Evolutionary conservation across 2,113 vertebrate species (phyloP).

Genomic region (Lophura nycthemera): DNA sequence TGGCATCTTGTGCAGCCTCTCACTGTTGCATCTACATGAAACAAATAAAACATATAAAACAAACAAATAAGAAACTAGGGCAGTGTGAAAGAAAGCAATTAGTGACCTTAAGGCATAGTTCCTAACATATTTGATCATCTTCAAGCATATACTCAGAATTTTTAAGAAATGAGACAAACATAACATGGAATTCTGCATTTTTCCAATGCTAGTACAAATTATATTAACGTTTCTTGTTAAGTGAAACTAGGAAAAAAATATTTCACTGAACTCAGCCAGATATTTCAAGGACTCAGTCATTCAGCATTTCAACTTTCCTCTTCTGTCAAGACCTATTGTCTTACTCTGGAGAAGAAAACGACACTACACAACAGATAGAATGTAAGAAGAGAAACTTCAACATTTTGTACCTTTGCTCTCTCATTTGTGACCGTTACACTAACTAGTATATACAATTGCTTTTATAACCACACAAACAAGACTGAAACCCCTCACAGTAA

Average conservation of each 20-base stretch:
- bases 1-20: constrained; percentile 85
- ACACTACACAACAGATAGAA: background rate
- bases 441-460: background rate
- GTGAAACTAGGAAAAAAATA: background rate
- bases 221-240: background rate
- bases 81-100: background rate
- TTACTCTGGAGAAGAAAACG: background rate
- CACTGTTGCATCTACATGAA: constrained; percentile 81
- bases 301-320: background rate
- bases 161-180: background rate
- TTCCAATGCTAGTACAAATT: background rate
- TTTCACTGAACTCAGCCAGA: background rate
- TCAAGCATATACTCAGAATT: background rate
- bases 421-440: background rate
- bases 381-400: background rate
- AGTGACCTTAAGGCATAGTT: background rate
- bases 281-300: background rate
- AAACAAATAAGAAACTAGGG: background rate
- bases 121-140: background rate
- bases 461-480: background rate
- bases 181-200: background rate
- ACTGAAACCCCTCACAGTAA: background rate
- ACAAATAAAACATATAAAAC: background rate
- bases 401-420: background rate
- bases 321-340: background rate